Conservation (phyloP, 2,797 vertebrate genomes). For the Pyrrhura leucotis region DNA sequence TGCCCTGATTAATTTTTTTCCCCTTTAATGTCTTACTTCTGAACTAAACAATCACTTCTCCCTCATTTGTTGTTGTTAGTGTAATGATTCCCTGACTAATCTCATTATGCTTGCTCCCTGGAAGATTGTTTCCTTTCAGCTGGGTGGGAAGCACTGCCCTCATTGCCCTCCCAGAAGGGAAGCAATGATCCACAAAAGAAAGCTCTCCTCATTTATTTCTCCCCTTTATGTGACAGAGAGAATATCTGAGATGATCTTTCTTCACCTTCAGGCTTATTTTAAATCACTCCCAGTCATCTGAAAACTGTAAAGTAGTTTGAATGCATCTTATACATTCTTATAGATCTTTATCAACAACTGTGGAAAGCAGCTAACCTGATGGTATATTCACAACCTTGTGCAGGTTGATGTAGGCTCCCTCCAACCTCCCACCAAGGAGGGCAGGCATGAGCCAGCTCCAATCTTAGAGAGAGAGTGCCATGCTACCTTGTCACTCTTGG, state of each 20-base stretch:
- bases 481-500: neutral
- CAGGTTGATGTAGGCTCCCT: neutral
- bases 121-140: constrained; percentile 6
- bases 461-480: neutral
- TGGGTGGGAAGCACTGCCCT: neutral
- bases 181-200: constrained; percentile 9
- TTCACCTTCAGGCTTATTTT: constrained; percentile 8
- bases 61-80: constrained; percentile 10
- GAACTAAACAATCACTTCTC: neutral
- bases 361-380: neutral
- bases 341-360: neutral
- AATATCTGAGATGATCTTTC: neutral
- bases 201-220: constrained; percentile 17
- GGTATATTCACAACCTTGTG: neutral
- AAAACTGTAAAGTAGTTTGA: neutral
- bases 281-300: neutral
- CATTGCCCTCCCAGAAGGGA: constrained; percentile 2
- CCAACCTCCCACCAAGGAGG: neutral
- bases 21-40: neutral
- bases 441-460: neutral
- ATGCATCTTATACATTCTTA: neutral
- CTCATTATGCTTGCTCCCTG: neutral
- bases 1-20: neutral
- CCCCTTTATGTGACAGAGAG: neutral
- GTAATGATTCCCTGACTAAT: constrained; percentile 25